A percentile compares a stretch with the other conserved stretches of the same genome.
phyloP scores from a whole-genome alignment of 92 coral and sea anemone species.

The Porites cylindrica region DNA sequence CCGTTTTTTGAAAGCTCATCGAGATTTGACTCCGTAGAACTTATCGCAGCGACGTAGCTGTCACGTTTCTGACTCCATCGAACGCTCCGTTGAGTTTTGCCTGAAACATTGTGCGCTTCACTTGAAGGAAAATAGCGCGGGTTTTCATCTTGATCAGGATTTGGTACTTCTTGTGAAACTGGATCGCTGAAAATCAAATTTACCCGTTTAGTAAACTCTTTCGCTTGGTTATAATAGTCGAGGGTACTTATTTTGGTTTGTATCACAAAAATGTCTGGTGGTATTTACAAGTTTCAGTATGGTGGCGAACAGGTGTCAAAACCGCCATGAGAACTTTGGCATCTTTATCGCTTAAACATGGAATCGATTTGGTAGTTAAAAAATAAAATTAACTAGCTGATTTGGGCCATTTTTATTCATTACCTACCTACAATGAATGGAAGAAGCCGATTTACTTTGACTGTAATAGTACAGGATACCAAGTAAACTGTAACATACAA shows the following conservation, averaged over 20 bases:
- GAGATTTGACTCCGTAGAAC: constrained; percentile 28
- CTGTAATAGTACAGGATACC: too few relatives aligned
- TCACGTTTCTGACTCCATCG: constrained; percentile 48
- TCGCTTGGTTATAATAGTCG: background rate
- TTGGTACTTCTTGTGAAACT: background rate
- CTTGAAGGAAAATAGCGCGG: too few relatives aligned
- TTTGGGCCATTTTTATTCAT: too few relatives aligned
- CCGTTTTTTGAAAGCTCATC: background rate
- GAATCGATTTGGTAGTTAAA: too few relatives aligned
- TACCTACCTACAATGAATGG: too few relatives aligned
- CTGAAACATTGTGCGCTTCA: background rate
- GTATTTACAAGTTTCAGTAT: background rate
- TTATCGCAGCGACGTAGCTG: constrained; percentile 47
- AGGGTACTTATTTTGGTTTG: too few relatives aligned
- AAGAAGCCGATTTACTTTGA: too few relatives aligned
- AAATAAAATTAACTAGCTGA: background rate
- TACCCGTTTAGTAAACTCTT: background rate
- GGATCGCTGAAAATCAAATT: constrained; percentile 24
- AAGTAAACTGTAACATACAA: too few relatives aligned
- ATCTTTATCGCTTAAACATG: background rate
- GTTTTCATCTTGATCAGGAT: background rate
- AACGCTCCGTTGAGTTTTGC: constrained; percentile 1
- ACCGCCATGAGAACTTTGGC: constrained; percentile 2
- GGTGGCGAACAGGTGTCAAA: constrained; percentile 39
- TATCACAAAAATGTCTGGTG: background rate